Base-by-base conservation (phyloP, 2,888 invertebrate species). In the Incurvaria masculella region DNA sequence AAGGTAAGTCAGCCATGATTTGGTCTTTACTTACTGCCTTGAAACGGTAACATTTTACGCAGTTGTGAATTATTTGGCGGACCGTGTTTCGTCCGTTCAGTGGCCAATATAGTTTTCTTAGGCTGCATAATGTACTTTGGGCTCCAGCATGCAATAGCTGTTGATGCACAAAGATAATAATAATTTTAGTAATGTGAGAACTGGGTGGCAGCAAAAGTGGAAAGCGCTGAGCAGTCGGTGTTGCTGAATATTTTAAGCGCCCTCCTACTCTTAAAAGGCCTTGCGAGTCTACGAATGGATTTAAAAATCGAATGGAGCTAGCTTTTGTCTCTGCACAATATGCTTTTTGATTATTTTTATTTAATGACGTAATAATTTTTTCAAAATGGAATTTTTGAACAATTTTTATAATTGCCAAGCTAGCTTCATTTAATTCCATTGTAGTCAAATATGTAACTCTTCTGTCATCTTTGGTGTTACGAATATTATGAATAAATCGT, bases 1-100 rank as follows among this genome's bases (percentile, higher is more conserved):
- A 6, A 1, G 46, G 46, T 33, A 33, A n/a, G 33, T 33, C 33
- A 3, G 41, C 46, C 46, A 46, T 46, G 10, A 46, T 33, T 33
- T 33, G 33, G 14, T 6, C 14, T 33, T 33, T 14, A 3, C 33
- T n/a, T 33, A 14, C 33, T 8, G 33, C 33, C 14, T 11, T 33
- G 6, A 33, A 11, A 6, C 33, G 33, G 14, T 14, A 33, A 14
- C 33, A 33, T 14, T 14, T 33, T 33, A 33, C 14, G 14, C 33
- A 33, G 8, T 11, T 4, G 14, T 33, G 33, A 8, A 33, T 33
- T 4, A 11, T 33, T 4, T 14, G 14, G 3, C 33, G 8, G 8
- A 33, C 33, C 14, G 14, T 11, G 14, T 33, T 33, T 11, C 33
- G 33, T 33, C 33, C 33, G 33, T 33, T 33, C 33, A 33, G 14